Conservation (phyloP, 2,797 vertebrate genomes). For the Arctocebus calabarensis region DNA sequence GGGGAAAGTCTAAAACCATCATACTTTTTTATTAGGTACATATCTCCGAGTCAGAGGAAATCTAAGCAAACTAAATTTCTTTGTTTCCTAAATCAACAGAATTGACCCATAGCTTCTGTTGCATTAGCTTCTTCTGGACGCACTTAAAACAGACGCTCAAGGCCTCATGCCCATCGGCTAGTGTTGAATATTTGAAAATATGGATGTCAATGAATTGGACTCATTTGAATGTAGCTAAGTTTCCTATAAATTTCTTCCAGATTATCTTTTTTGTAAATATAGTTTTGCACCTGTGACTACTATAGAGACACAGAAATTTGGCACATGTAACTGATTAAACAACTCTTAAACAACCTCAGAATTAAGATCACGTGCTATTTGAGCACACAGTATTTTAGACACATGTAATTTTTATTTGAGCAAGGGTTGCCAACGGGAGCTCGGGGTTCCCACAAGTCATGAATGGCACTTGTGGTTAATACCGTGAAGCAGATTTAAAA, state of each 20-base stretch:
- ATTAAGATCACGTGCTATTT: conserved; percentile 18
- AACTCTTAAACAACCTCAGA: not conserved
- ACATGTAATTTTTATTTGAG: conserved; percentile 63
- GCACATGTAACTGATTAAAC: not conserved
- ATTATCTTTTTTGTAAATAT: not conserved
- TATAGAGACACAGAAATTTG: conserved; percentile 22
- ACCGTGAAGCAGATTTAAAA: conserved; percentile 37
- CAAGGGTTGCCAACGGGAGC: conserved; percentile 61
- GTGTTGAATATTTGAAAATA: conserved; percentile 5
- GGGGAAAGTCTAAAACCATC: conserved; percentile 29
- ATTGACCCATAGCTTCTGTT: not conserved
- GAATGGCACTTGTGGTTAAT: conserved; percentile 29
- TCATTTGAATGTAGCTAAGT: not conserved
- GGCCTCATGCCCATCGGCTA: not conserved
- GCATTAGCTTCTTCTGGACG: not conserved
- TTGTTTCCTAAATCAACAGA: not conserved
- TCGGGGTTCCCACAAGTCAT: conserved; percentile 35
- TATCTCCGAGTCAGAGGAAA: not conserved
- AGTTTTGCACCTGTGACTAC: conserved; percentile 56
- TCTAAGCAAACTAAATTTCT: not conserved
- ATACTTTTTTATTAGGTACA: not conserved
- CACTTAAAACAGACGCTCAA: not conserved
- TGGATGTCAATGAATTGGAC: not conserved
- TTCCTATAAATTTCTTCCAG: conserved; percentile 9
- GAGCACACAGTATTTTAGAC: conserved; percentile 51